Conservation (phyloP, 2,113 vertebrate species). For the Carassius gibelio region DNA sequence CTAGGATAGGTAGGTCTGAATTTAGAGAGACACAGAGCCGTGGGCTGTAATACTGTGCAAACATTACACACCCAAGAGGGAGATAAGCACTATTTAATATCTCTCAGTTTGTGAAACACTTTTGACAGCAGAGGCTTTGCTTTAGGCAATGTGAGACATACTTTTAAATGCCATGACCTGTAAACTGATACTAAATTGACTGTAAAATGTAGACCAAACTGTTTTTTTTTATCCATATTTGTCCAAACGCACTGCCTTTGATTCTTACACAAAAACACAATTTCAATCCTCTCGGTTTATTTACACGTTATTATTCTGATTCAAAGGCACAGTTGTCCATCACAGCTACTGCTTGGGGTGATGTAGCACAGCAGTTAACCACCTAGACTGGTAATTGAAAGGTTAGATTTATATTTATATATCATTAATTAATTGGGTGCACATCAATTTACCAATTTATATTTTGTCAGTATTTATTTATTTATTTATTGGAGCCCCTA, state of each 20-base stretch:
- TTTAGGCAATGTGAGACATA: background rate
- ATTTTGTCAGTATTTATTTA: too few species aligned
- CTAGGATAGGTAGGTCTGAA: slow-evolving; percentile 21
- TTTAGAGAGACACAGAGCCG: background rate
- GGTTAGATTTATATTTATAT: background rate
- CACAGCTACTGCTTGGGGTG: background rate
- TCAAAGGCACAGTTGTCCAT: background rate
- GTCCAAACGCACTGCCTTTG: background rate
- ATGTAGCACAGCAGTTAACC: background rate
- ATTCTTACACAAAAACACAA: slow-evolving; percentile 5
- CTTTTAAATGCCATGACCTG: slow-evolving; percentile 2
- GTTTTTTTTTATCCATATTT: slow-evolving; percentile 1
- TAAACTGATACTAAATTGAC: slow-evolving; percentile 5
- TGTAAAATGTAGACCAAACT: background rate
- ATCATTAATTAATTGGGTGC: too few species aligned
- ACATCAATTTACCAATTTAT: too few species aligned
- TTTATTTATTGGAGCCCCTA: too few species aligned
- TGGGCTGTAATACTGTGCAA: slow-evolving; percentile 15
- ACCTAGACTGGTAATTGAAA: background rate
- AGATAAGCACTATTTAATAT: slow-evolving; percentile 32
- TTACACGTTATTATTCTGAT: background rate
- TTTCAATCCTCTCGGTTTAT: background rate
- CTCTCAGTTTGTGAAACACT: background rate
- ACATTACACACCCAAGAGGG: slow-evolving; percentile 23
- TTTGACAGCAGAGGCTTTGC: background rate